Evolutionary conservation across 2,888 invertebrate species (phyloP).

Genomic region (Hydrotaea cyrtoneurina): DNA sequence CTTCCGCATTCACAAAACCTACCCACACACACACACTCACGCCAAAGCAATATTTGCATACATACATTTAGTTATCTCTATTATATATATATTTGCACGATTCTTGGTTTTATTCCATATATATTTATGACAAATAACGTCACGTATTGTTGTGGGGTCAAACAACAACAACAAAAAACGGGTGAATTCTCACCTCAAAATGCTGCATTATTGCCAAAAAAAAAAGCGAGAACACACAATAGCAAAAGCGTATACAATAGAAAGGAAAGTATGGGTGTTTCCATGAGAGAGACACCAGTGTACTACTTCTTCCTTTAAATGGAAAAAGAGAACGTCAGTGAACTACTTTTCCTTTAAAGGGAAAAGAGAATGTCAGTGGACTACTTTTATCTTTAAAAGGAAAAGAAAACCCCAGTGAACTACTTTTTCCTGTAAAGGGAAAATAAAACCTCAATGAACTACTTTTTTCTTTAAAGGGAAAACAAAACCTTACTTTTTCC

Average conservation of each 20-base stretch:
- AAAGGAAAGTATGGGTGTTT: not conserved
- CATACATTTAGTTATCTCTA: not conserved
- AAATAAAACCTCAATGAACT: no score
- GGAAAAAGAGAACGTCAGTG: no score
- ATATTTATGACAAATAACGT: conserved; percentile 56
- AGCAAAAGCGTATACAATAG: not conserved
- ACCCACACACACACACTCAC: not conserved
- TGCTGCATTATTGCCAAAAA: conserved; percentile 48
- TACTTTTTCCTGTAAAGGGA: no score
- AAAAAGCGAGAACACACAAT: conserved; percentile 8
- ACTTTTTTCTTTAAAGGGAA: no score
- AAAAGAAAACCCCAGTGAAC: no score
- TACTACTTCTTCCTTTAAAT: no score
- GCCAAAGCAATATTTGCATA: not conserved
- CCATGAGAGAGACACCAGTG: no score
- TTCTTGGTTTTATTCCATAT: not conserved
- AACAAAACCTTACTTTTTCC: no score
- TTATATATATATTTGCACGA: conserved; percentile 3
- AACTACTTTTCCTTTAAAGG: no score
- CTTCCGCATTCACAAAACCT: conserved; percentile 22
- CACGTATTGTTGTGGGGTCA: conserved; percentile 58
- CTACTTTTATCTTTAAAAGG: no score
- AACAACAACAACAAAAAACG: conserved; percentile 21
- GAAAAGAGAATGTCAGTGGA: no score
- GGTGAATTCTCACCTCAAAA: conserved; percentile 43